Base-by-base conservation (phyloP, 2,888 invertebrate genomes). In the Cylindroiulus punctatus region DNA sequence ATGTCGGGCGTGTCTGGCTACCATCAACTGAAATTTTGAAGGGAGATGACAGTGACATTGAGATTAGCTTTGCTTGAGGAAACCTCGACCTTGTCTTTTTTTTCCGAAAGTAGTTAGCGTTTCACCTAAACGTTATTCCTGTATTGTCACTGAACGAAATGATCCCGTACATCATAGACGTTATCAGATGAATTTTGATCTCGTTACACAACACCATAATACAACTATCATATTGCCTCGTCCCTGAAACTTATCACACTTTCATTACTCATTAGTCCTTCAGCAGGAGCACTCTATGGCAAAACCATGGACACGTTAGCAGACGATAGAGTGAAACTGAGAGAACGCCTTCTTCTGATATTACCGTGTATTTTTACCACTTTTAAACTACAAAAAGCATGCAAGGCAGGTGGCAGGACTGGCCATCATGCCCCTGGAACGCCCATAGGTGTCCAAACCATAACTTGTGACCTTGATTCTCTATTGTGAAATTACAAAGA, bases 341-440 rank as follows among this genome's bases (percentile, higher is more conserved):
- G 30, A 76, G 32, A 30, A 76, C 76, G 76, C 76, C 76, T 76
- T 30, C 30, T 76, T 5, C n/a, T 52, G 52, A 52, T n/a, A 65
- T 5, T n/a, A 22, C 19, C n/a, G n/a, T n/a, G n/a, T 57, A n/a
- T 5, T 7, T 7, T n/a, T n/a, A 65, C 57, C 36, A 36, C 12
- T 44, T 8, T 8, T 26, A 22, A 65, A 7, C 7, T 0, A 65
- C 8, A 65, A 5, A 8, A 44, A 65, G 0, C 0, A 22, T n/a
- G n/a, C n/a, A 57, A 19, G n/a, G 57, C n/a, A 57, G 57, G n/a
- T 57, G 57, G 19, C n/a, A 19, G n/a, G n/a, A n/a, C 57, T n/a
- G 8, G n/a, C 5, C 7, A 8, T 65, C n/a, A 52, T n/a, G n/a
- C 52, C 52, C n/a, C 19, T n/a, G 5, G 36, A 36, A 36, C 19